Evolutionary conservation across 2,797 vertebrate species (phyloP), one percentile per base, ranked within the genome.

Genomic region (Pyrocephalus nanus): DNA sequence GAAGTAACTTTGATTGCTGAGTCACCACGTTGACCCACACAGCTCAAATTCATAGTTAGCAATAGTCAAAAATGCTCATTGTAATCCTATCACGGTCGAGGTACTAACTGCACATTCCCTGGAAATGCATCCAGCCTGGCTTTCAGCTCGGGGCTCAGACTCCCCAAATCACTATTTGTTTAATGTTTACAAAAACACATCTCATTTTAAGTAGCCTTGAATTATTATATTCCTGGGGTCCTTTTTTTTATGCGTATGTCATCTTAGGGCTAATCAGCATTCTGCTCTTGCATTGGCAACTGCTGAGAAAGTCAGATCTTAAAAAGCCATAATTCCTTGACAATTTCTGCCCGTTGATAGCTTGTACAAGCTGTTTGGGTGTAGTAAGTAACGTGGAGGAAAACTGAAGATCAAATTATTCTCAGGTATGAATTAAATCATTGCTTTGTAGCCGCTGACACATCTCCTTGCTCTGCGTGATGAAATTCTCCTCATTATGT

Each of bases 231-330:
- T 94, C 87, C 87, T 89, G 45, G 38, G 83, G 79, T 88, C 77
- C 71, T 66, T 92, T 76, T 87, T 60, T 82, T 95, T 5, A 87
- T 71, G 84, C 73, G 17, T 66, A 34, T 84, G 80, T 86, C 95
- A 91, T 96, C 66, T 96, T 62, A 53, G 65, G 91, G 71, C 91
- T 97, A 73, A 97, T 97, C 94, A 95, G 85, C 89, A 96, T 96
- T 97, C 96, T 89, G 51, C 48, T 92, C 92, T 88, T 87, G 91
- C 20, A 3, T 80, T 81, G 76, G 90, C 92, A 94, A 95, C 80
- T 96, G 93, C 92, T 95, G 95, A 96, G 96, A 95, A 94, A 97
- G 95, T 92, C 90, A 92, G 85, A 92, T 92, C 90, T 96, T 91
- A 89, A 94, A 96, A 96, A 96, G 94, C 83, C 62, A 6, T 93